Percentiles rank a stretch among this genome's conserved stretches.
These are phyloP conservation scores for Acronicta psi DNA, from an alignment of 2,888 invertebrate species.

Conservation along the genomic window DNA sequence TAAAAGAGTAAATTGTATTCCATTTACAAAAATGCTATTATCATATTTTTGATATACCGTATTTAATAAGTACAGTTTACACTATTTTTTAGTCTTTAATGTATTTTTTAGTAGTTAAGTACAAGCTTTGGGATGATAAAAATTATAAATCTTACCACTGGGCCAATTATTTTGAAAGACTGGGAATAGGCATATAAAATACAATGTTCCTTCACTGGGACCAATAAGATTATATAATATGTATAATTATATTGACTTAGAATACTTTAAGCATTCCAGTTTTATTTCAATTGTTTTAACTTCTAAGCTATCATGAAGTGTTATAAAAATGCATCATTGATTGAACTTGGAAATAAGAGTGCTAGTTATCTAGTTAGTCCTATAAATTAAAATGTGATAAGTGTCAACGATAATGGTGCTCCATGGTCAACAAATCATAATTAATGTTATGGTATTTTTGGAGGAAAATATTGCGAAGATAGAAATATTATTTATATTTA, in stretches of 20 bases:
- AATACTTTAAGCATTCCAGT: constrained; percentile 24
- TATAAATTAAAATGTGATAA: constrained; percentile 51
- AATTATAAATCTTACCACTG: constrained; percentile 24
- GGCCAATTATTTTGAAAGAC: constrained; percentile 21
- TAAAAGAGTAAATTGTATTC: constrained; percentile 32
- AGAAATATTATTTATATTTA: constrained; percentile 43
- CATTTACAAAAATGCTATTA: constrained; percentile 37
- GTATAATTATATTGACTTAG: neutral
- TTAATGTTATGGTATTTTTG: constrained; percentile 6
- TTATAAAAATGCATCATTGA: neutral
- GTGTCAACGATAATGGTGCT: constrained; percentile 41
- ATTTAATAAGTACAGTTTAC: constrained; percentile 30
- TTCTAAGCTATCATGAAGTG: neutral
- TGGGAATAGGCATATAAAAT: constrained; percentile 6
- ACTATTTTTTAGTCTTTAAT: constrained; percentile 7
- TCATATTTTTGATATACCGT: constrained; percentile 46
- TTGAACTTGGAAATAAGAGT: constrained; percentile 14
- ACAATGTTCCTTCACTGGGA: constrained; percentile 37
- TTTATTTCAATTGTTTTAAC: constrained; percentile 16
- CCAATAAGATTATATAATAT: constrained; percentile 26
- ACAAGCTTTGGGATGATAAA: constrained; percentile 18
- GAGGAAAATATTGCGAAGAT: constrained; percentile 11
- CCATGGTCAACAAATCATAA: constrained; percentile 10
- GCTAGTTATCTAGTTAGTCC: constrained; percentile 35
- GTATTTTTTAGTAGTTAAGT: constrained; percentile 16